Base-by-base conservation (phyloP, 2,888 invertebrate species). In the Atethmia centrago region DNA sequence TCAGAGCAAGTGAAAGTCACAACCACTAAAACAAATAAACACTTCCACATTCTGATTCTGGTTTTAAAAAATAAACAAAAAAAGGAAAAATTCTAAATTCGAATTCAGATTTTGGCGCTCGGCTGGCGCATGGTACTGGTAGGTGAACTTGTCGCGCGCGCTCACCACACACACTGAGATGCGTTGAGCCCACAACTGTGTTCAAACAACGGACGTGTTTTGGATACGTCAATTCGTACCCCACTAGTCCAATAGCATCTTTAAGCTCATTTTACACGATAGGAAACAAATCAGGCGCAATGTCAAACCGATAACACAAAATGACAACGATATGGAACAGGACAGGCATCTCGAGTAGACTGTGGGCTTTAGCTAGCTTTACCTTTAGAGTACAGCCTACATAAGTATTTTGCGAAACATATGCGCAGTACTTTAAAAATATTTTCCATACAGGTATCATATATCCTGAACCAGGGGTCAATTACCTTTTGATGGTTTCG, bases 161-260 rank as follows among this genome's bases (percentile, higher is more conserved):
- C 84, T 91, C 91, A 89, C 91, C 85, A 89, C 92, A 89, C 92
- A 92, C 91, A 95, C 95, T 95, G 95, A 94, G 93, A 93, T 92
- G 91, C 89, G 90, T 84, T 85, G 77, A 87, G 84, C 80, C 85
- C 85, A 80, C 85, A 67, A 83, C 84, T 82, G 83, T 85, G 86
- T 82, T 83, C 89, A 87, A 85, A 89, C 89, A 85, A 85, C 90
- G 84, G 85, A 92, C 93, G 92, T 93, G 93, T 92, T 94, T 93
- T 91, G 91, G 90, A 88, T 91, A 89, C 89, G 88, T 87, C 89
- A 87, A 89, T 87, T 85, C 84, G 77, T 88, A 92, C 94, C 95
- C 93, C 94, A 93, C 94, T 95, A 91, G 88, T 86, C 87, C 74
- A 85, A 87, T 82, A 83, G 78, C 79, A 81, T 70, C 58, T 72